These are phyloP conservation scores for Ochropleura plecta DNA, from an alignment of 2,888 invertebrate genomes.

Conservation along the genomic window DNA sequence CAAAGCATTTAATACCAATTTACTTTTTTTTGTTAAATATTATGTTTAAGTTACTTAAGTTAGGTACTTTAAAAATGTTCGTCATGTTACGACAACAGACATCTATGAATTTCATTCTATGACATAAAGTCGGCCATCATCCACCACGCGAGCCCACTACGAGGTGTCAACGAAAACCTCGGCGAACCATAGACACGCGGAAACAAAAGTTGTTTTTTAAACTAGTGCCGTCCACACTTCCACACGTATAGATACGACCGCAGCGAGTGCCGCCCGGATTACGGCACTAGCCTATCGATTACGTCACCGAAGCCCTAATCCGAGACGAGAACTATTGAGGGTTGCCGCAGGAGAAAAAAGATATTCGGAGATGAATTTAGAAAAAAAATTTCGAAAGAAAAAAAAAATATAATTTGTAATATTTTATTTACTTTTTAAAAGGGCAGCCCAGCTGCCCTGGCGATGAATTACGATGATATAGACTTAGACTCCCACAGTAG, in stretches of 20 bases:
- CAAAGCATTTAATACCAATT: too few relatives aligned
- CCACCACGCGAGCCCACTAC: not conserved
- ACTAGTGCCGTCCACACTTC: constrained; percentile 42
- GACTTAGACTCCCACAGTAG: not conserved
- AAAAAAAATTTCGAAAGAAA: not conserved
- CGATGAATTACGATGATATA: not conserved
- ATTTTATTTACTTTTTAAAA: not conserved
- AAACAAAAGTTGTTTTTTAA: constrained; percentile 31
- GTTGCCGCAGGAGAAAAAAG: constrained; percentile 32
- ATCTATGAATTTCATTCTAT: not conserved
- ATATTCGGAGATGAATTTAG: not conserved
- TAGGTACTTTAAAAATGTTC: not conserved
- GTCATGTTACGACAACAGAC: not conserved
- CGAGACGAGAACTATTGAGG: constrained; percentile 51
- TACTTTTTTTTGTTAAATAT: not conserved
- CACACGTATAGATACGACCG: constrained; percentile 54
- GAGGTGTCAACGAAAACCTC: not conserved
- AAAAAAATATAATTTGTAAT: not conserved
- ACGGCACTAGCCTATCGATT: constrained; percentile 68
- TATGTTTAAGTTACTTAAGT: too few relatives aligned
- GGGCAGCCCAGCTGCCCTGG: too few relatives aligned
- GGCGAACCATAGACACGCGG: constrained; percentile 8
- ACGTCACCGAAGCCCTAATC: constrained; percentile 69
- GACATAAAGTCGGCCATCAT: not conserved
- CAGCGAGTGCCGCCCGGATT: constrained; percentile 61